Evolutionary conservation across 1,140 invertebrate species (phyloP), one percentile per base, ranked within the genome.

Genomic region (Pissodes strobi): DNA sequence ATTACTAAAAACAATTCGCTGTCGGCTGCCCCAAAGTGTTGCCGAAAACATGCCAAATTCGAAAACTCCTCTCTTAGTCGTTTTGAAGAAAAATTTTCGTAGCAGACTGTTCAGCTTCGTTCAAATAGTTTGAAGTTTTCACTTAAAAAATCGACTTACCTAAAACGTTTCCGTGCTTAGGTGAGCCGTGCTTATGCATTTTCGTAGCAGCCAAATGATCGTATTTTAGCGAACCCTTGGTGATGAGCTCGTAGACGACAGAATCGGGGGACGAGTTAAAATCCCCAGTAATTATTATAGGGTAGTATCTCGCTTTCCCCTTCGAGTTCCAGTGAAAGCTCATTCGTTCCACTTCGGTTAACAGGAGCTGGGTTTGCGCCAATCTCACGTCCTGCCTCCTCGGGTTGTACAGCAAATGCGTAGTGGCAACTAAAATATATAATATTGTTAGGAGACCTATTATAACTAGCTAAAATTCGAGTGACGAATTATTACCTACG

Each of bases 321-420:
- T 52, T 38, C 13, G 25, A 12, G 8, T 41, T 45, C 2, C n/a
- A 12, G 34, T 64, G 52, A 57, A 78, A 91, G n/a, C 91, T 84
- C 61, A 94, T 84, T 66, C 86, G 82, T 61, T 94, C 90, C 8
- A 98, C 81, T 79, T 95, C 92, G 0, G 90, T 86, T 12, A 97
- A 79, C 2, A 97, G 78, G 37, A 93, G 72, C 72, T 90, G 85
- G 15, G 86, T 80, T 79, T 98, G 96, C 0, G 92, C 94, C 13
- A 97, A 80, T 72, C 94, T 87, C 0, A 97, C 86, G 78, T 98
- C 95, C 18, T 90, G 86, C 21, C 95, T 79, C 70, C 81, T 87
- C 0, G 93, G 93, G 83, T 98, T 98, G 75, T 91, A 98, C 4
- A 98, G 79, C n/a, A 98, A 81, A 81, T 98, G 96, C 0, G 95